Base-by-base conservation (phyloP, 2,797 vertebrate genomes). In the Cichlasoma orientale region DNA sequence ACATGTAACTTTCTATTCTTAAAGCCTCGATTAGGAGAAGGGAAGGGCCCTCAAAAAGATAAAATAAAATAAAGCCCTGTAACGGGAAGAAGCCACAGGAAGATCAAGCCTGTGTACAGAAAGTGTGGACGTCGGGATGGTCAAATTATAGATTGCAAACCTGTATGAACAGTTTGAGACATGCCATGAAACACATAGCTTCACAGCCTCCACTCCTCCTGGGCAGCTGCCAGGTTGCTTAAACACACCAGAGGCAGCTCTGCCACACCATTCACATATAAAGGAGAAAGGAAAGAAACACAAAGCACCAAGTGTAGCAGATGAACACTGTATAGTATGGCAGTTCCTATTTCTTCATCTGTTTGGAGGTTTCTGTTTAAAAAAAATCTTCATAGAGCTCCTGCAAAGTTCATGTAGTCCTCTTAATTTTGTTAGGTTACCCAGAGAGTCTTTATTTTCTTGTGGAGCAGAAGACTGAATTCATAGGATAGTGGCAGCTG, bases 91-190 rank as follows among this genome's bases (percentile, higher is more conserved):
- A 68, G 25, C 41, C 41, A 66, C 41, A 47, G 41, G 23, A 47
- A 47, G 61, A 66, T 16, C 23, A 47, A 27, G 61, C 41, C 5
- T 33, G 23, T 55, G n/a, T 56, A n/a, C 27, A 50, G 21, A n/a
- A 31, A 68, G 44, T n/a, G 19, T 68, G 63, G 44, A 50, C 63
- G 16, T 66, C 63, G 8, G 11, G 44, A 27, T 47, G 23, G 41
- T 68, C 44, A 68, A 68, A 68, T 68, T 68, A 68, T 36, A 31
- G 58, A 66, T 50, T 56, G 23, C 63, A 66, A 68, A 68, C 29
- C 44, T 18, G 44, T 56, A 19, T 54, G 29, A 25, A 56, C 27
- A 23, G 13, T 47, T 33, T 56, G 61, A 77, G 38, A 56, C 54
- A 50, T 56, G 63, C 3, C 36, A 27, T 38, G 50, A 33, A 29